Conservation (phyloP, 2,113 vertebrate species). For the Glaucomys volans region DNA sequence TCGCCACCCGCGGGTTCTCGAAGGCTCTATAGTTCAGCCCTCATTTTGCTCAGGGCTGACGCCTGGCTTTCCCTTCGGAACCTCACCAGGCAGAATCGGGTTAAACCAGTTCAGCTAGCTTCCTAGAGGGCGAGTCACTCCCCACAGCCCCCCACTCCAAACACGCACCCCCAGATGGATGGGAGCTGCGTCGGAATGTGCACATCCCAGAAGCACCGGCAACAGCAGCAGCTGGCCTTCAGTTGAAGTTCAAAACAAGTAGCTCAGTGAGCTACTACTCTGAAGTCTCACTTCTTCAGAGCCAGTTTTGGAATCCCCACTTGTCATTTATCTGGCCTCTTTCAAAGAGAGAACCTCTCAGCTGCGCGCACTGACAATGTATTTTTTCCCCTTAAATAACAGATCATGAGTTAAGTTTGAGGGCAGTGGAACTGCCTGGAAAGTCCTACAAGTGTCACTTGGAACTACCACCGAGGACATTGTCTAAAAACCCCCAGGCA, state of each 20-base stretch:
- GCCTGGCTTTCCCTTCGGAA: slow-evolving; percentile 64
- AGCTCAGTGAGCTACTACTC: slow-evolving; percentile 61
- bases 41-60: slow-evolving; percentile 69
- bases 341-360: neutral
- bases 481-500: slow-evolving; percentile 32
- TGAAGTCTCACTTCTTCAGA: slow-evolving; percentile 49
- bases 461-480: slow-evolving; percentile 28
- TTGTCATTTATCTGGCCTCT: slow-evolving; percentile 60
- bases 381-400: slow-evolving; percentile 47
- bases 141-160: slow-evolving; percentile 16
- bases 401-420: slow-evolving; percentile 54
- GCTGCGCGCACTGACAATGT: neutral
- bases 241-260: slow-evolving; percentile 53
- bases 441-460: slow-evolving; percentile 67
- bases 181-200: slow-evolving; percentile 57
- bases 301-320: slow-evolving; percentile 36
- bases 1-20: slow-evolving; percentile 62
- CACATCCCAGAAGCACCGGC: slow-evolving; percentile 70
- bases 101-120: slow-evolving; percentile 76
- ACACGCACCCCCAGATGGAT: slow-evolving; percentile 58
- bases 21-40: slow-evolving; percentile 64
- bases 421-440: slow-evolving; percentile 22
- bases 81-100: slow-evolving; percentile 69
- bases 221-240: slow-evolving; percentile 59
- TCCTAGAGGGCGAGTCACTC: neutral